Base-by-base conservation (phyloP, 1,140 invertebrate species). In the Pissodes strobi region DNA sequence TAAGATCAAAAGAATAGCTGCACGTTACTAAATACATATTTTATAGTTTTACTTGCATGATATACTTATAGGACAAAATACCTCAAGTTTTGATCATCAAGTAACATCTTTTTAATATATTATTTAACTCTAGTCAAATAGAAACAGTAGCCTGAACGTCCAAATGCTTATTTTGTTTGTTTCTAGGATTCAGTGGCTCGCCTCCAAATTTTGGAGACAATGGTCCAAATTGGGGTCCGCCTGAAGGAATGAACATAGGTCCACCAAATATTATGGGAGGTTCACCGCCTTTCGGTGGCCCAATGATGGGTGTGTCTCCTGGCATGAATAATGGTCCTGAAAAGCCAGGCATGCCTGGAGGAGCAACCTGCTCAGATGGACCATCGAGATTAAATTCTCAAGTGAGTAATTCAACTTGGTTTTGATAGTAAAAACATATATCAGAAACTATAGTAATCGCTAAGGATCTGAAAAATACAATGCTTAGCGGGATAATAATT, bases 141-240 rank as follows among this genome's bases (percentile, higher is more conserved):
- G 1, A 5, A 12, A 34, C 1, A 1, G 37, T 13, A 39, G 18
- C 13, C n/a, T n/a, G 18, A 13, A n/a, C 13, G 1, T 39, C 13
- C 37, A 61, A 48, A 82, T 68, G 78, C 81, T n/a, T 81, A 79
- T n/a, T n/a, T n/a, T n/a, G n/a, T n/a, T n/a, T n/a, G n/a, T n/a
- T n/a, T 72, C 56, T 48, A 53, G 67, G 69, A 12, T 82, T 82
- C 64, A 82, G 82, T 74, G 83, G 80, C 57, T 83, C 81, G 10
- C 83, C 55, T 17, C 55, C 82, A 43, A 78, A 69, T 81, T 83
- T 57, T 81, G 82, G 57, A 72, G 76, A 46, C 72, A 53, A 49
- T 53, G 78, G 64, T 70, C 83, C 82, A 17, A 87, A 86, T 67
- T 87, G 87, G 79, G 85, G 85, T 1, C 85, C 85, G 2, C 86